Base-by-base conservation (phyloP, 2,888 invertebrate species). In the Nymphalis urticae region DNA sequence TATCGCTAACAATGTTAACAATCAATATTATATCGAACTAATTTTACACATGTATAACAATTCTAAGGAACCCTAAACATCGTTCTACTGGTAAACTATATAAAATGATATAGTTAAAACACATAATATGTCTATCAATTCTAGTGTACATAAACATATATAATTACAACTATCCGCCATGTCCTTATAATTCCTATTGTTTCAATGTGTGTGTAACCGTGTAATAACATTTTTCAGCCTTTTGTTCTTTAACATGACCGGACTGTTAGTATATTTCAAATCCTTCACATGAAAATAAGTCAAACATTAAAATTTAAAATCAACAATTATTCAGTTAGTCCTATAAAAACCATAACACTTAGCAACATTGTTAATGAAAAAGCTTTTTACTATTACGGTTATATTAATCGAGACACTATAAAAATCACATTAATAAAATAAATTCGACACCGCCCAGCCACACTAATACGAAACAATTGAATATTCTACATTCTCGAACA, bases 391-490 rank as follows among this genome's bases (percentile, higher is more conserved):
- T 42, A 42, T 42, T 42, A 32, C 17, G 32, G 8, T 32, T 56
- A 7, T 1, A 56, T 17, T 56, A 4, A 17, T 32, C 9, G 6
- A 56, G n/a, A 48, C 21, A 7, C 16, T 16, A 54, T 24, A 32
- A 36, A 59, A 19, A 48, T 10, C 17, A 53, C 53, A 67, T 50
- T 48, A 67, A 48, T 51, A 66, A 61, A 68, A 69, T 73, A 74
- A 73, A 72, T 75, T 75, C 74, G 73, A 73, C 73, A 69, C 42
- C 63, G 64, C 68, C 66, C 63, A 58, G 65, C 64, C 56, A 56
- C 56, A 58, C 56, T 21, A 42, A 58, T 19, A 19, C 58, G 36
- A 58, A 19, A 19, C 36, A 9, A 42, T 58, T 9, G 32, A n/a
- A 19, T 69, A 70, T 72, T 62, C 68, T 65, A 70, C 62, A 53